Evolutionary conservation across 92 coral and sea anemone species (phyloP).

Genomic region (Epizoanthus rinbou): DNA sequence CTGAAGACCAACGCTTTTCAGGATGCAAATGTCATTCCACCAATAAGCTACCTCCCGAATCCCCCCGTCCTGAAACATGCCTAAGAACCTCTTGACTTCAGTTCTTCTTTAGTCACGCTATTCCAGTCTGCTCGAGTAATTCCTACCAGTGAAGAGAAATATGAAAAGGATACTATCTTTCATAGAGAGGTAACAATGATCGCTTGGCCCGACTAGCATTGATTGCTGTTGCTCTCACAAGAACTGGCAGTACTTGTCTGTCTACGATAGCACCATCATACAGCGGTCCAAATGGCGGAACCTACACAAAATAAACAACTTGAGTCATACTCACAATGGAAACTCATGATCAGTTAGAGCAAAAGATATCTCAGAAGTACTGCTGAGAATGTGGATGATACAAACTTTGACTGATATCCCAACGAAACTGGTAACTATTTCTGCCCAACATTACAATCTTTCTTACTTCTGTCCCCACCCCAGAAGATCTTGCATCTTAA

Average conservation of each 20-base stretch:
- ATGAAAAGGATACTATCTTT: slow-evolving; percentile 94
- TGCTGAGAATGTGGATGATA: no score
- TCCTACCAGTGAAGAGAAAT: neutral
- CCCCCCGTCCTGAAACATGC: neutral
- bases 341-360: no score
- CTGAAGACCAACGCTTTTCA: no score
- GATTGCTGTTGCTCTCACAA: slow-evolving; percentile 94
- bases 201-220: slow-evolving; percentile 95
- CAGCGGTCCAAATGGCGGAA: slow-evolving; percentile 91
- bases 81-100: neutral
- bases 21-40: neutral
- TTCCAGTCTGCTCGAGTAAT: neutral
- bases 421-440: no score
- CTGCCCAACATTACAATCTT: no score
- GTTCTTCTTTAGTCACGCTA: neutral
- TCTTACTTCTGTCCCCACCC: no score
- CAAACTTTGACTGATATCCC: no score
- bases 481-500: no score
- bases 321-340: neutral
- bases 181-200: slow-evolving; percentile 86
- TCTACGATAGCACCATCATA: slow-evolving; percentile 96
- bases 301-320: slow-evolving; percentile 47
- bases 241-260: slow-evolving; percentile 89
- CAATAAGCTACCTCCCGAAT: neutral
- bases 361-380: no score